phyloP scores from a whole-genome alignment of 2,113 vertebrate species.

The Mustelus asterias region DNA sequence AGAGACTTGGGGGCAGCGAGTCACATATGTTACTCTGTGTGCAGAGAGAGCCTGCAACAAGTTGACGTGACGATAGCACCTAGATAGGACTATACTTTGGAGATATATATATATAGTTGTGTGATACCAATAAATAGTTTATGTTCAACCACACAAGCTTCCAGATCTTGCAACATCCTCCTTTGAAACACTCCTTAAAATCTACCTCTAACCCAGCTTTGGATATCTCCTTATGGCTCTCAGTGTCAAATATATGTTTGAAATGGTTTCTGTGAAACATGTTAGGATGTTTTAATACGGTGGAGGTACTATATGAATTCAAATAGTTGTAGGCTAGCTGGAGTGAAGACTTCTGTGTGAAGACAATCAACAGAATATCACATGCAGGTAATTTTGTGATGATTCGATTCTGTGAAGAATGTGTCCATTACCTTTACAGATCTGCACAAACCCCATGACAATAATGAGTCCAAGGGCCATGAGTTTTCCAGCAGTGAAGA shows the following conservation, averaged over 20 bases:
- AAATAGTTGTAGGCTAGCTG: neutral
- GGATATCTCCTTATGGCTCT: too few relatives aligned
- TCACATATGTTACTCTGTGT: too few relatives aligned
- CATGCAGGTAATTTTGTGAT: neutral
- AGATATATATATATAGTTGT: too few relatives aligned
- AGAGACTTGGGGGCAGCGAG: too few relatives aligned
- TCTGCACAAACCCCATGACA: slow-evolving; percentile 78
- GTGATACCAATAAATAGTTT: too few relatives aligned
- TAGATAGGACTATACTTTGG: too few relatives aligned
- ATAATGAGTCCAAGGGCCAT: slow-evolving; percentile 90
- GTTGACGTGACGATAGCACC: too few relatives aligned
- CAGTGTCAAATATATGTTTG: neutral
- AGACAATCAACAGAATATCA: neutral
- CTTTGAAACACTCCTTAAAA: too few relatives aligned
- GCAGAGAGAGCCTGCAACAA: too few relatives aligned
- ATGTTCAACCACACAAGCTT: too few relatives aligned
- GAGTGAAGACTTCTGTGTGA: neutral
- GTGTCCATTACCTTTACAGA: slow-evolving; percentile 73
- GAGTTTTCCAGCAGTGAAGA: slow-evolving; percentile 90
- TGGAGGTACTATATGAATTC: neutral
- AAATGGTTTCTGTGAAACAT: neutral
- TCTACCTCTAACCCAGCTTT: too few relatives aligned
- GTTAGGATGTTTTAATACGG: neutral
- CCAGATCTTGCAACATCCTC: too few relatives aligned
- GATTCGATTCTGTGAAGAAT: neutral